phyloP scores from a whole-genome alignment of 2,888 invertebrate genomes.

The Trissoscelio sp. region DNA sequence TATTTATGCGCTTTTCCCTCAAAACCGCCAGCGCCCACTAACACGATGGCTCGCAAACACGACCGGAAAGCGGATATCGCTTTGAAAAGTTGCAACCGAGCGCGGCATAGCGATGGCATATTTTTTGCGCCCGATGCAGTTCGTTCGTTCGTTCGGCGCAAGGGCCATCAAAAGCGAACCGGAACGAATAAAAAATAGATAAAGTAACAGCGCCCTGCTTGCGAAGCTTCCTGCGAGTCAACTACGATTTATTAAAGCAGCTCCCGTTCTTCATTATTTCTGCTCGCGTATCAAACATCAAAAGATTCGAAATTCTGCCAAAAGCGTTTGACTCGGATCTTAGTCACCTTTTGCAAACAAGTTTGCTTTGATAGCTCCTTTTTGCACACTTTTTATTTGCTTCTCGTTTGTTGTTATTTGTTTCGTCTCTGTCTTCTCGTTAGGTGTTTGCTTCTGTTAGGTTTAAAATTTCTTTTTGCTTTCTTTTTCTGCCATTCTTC shows the following conservation, averaged over 20 bases:
- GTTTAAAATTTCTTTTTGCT: not conserved
- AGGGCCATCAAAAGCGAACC: constrained; percentile 65
- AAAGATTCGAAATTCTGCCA: constrained; percentile 63
- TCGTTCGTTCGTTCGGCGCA: constrained; percentile 61
- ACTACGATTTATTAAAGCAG: constrained; percentile 64
- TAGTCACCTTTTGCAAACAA: constrained; percentile 60
- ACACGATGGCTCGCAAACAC: constrained; percentile 78
- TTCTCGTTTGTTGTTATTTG: constrained; percentile 27
- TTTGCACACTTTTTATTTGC: constrained; percentile 25
- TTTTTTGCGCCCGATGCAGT: constrained; percentile 64
- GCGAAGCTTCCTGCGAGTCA: constrained; percentile 62
- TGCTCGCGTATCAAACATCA: constrained; percentile 53
- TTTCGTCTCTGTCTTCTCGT: constrained; percentile 1
- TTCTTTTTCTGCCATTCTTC: not conserved
- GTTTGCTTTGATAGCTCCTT: constrained; percentile 54
- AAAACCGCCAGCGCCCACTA: constrained; percentile 79
- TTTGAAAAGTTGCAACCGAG: constrained; percentile 80
- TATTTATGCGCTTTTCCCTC: constrained; percentile 82
- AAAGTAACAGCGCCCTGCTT: constrained; percentile 63
- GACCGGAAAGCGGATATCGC: constrained; percentile 79
- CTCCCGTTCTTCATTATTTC: constrained; percentile 59
- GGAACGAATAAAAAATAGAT: constrained; percentile 64
- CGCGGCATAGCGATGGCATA: constrained; percentile 70
- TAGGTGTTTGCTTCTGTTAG: constrained; percentile 7
- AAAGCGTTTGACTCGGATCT: constrained; percentile 61